These are phyloP conservation scores for Hemitrygon akajei DNA, from an alignment of 2,797 vertebrate species.

Conservation along the genomic window DNA sequence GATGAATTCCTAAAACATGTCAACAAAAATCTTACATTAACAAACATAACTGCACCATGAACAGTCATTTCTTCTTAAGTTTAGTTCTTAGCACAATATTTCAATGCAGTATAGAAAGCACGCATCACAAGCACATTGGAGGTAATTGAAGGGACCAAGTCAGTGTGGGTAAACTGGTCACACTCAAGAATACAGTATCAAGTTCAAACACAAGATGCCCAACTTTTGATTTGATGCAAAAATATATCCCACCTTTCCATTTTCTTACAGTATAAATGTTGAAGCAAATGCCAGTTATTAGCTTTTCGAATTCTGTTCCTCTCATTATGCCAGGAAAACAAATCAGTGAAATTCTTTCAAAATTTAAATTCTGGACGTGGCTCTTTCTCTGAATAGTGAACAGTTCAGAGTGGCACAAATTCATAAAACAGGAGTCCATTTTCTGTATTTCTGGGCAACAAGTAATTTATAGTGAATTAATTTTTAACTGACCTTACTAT, in stretches of 20 bases:
- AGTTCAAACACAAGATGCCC: slow-evolving; percentile 1
- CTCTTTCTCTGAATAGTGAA: not conserved
- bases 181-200: not conserved
- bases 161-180: no score
- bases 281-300: not conserved
- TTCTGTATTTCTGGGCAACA: not conserved
- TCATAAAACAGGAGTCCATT: not conserved
- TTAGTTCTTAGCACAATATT: not conserved
- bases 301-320: not conserved
- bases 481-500: not conserved
- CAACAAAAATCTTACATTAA: not conserved
- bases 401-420: no score
- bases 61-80: not conserved
- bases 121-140: not conserved
- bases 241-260: not conserved
- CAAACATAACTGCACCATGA: not conserved
- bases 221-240: not conserved
- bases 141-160: not conserved
- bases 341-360: not conserved
- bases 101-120: not conserved
- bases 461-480: not conserved
- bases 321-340: not conserved
- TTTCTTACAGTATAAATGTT: not conserved
- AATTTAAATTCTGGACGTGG: not conserved
- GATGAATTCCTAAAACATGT: not conserved